Percentiles rank a stretch among this genome's conserved stretches.
phyloP scores from a whole-genome alignment of 2,113 vertebrate species.

The Actenoides hombroni region DNA sequence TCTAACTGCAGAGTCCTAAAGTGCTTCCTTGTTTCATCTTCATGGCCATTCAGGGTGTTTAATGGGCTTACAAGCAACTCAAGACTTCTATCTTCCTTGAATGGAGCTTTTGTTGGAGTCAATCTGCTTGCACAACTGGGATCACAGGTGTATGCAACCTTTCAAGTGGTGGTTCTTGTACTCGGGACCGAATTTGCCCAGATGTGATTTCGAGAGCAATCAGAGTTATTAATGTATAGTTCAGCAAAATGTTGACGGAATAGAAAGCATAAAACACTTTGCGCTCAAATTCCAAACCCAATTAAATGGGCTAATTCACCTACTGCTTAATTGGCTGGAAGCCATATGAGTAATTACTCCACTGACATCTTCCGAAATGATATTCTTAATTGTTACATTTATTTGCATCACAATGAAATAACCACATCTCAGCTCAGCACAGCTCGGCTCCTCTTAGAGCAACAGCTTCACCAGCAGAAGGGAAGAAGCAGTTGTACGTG shows the following conservation, averaged over 20 bases:
- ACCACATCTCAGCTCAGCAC: constrained; percentile 8
- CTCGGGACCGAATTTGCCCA: constrained; percentile 47
- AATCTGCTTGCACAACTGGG: constrained; percentile 46
- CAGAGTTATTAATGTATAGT: constrained; percentile 61
- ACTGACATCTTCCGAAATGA: constrained; percentile 76
- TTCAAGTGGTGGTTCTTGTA: constrained; percentile 27
- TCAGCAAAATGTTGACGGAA: constrained; percentile 68
- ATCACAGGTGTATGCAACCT: constrained; percentile 43
- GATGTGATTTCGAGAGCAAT: constrained; percentile 46
- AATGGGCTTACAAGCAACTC: constrained; percentile 36
- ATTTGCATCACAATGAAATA: constrained; percentile 78
- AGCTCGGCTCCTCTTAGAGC: neutral
- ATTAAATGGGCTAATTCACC: constrained; percentile 76
- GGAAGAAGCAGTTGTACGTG: constrained; percentile 26
- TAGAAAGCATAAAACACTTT: constrained; percentile 67
- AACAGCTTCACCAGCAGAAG: neutral
- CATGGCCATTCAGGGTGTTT: constrained; percentile 45
- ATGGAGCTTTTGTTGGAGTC: constrained; percentile 43
- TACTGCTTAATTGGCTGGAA: constrained; percentile 77
- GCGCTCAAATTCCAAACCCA: constrained; percentile 62
- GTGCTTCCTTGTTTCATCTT: constrained; percentile 51
- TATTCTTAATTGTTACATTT: constrained; percentile 81
- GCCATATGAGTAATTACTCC: constrained; percentile 76
- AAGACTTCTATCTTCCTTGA: neutral
- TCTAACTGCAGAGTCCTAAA: constrained; percentile 57